Percentiles rank a stretch among this genome's conserved stretches.
Evolutionary conservation across 2,113 vertebrate genomes (phyloP).

Genomic region (Scopus umbretta): DNA sequence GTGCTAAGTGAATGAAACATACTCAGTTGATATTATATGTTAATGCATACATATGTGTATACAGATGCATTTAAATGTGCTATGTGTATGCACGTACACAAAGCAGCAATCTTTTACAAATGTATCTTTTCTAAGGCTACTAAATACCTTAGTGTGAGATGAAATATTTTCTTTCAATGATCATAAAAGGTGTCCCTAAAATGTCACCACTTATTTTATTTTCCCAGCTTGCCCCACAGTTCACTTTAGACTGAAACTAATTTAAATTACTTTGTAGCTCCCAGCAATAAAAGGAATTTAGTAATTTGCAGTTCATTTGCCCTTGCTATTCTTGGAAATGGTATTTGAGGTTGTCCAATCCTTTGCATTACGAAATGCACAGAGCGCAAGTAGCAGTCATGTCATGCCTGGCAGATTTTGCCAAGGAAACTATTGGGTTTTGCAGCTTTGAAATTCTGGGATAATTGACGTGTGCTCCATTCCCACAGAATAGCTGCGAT

Average conservation of each 20-base stretch:
- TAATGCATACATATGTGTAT: neutral
- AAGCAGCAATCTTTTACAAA: neutral
- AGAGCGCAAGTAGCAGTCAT: neutral
- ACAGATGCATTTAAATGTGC: neutral
- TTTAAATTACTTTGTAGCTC: conserved; percentile 57
- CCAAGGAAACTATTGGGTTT: conserved; percentile 49
- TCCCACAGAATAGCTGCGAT: conserved; percentile 14
- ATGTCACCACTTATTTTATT: conserved; percentile 51
- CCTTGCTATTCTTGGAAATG: conserved; percentile 40
- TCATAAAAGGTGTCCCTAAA: conserved; percentile 50
- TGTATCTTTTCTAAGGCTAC: neutral
- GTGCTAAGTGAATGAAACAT: neutral
- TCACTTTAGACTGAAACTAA: conserved; percentile 48
- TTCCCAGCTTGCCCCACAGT: conserved; percentile 39
- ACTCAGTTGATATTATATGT: neutral
- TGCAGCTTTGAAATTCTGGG: conserved; percentile 42
- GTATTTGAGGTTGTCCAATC: conserved; percentile 27
- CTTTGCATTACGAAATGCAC: conserved; percentile 18
- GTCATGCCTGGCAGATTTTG: conserved; percentile 54
- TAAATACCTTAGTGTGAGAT: neutral
- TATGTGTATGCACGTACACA: neutral
- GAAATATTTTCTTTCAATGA: conserved; percentile 35
- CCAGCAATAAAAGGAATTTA: conserved; percentile 59
- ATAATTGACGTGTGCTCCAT: conserved; percentile 33
- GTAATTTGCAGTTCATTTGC: conserved; percentile 56